These are phyloP conservation scores for Ceriagrion tenellum DNA, from an alignment of 2,888 invertebrate species.

Conservation along the genomic window DNA sequence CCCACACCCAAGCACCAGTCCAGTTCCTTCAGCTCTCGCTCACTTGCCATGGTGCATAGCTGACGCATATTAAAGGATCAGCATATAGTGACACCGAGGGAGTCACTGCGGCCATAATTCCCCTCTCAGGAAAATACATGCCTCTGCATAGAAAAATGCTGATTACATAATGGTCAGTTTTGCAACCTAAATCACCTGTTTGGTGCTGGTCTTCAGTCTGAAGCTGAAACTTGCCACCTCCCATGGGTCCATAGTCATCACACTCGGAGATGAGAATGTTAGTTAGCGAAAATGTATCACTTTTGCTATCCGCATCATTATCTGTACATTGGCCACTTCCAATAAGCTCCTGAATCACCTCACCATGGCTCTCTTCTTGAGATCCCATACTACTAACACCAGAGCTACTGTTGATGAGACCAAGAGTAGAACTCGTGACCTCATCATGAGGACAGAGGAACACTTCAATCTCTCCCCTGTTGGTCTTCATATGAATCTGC, in stretches of 20 bases:
- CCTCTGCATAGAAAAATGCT: conserved; percentile 66
- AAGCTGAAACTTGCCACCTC: conserved; percentile 84
- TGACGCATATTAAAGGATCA: background rate
- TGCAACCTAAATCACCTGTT: conserved; percentile 75
- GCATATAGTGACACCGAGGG: background rate
- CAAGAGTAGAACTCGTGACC: conserved; percentile 76
- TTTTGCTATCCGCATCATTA: conserved; percentile 46
- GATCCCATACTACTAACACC: conserved; percentile 60
- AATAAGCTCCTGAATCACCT: conserved; percentile 45
- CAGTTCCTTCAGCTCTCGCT: background rate
- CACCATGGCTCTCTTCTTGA: conserved; percentile 39
- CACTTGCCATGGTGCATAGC: background rate
- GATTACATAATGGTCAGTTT: conserved; percentile 70
- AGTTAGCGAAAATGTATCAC: conserved; percentile 74
- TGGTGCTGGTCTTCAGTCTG: conserved; percentile 87
- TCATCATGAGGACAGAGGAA: conserved; percentile 94
- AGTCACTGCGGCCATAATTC: background rate
- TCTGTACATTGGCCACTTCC: conserved; percentile 70
- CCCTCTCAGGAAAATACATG: background rate
- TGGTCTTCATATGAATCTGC: conserved; percentile 93
- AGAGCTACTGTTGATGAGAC: conserved; percentile 74
- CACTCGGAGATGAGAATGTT: conserved; percentile 88
- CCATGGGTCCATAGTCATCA: conserved; percentile 88
- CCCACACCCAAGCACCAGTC: conserved; percentile 71
- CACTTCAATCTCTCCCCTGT: conserved; percentile 95